Conservation (phyloP, 2,113 vertebrate genomes). For the Pluvialis apricaria region DNA sequence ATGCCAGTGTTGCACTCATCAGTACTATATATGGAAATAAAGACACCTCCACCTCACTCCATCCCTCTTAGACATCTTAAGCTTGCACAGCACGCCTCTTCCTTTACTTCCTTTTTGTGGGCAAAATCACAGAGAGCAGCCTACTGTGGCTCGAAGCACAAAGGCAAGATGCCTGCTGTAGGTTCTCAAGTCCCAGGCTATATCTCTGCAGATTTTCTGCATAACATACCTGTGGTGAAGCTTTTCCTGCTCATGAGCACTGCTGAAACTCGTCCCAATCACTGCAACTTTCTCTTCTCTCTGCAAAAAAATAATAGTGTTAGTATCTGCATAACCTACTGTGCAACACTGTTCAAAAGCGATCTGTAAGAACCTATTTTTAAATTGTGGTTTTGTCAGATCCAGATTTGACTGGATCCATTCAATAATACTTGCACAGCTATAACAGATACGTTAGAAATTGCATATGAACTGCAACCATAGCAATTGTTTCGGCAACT, state of each 20-base stretch:
- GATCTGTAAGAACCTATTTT: neutral
- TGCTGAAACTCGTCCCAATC: neutral
- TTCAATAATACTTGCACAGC: neutral
- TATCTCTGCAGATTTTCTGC: conserved; percentile 6
- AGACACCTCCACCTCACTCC: neutral
- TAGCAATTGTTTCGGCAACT: neutral
- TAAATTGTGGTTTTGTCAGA: neutral
- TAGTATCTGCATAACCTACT: neutral
- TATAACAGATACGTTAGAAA: neutral
- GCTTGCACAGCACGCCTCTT: neutral
- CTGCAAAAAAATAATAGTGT: neutral
- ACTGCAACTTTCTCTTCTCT: neutral
- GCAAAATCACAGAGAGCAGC: neutral
- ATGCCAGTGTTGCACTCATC: neutral
- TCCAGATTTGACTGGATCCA: neutral
- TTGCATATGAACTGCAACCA: neutral
- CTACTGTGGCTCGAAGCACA: neutral
- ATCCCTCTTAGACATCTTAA: neutral
- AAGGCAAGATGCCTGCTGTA: neutral
- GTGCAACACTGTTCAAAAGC: neutral
- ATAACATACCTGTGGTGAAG: neutral
- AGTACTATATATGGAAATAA: conserved; percentile 39
- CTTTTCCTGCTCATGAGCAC: neutral
- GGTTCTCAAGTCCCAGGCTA: neutral
- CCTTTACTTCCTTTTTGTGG: neutral